These are phyloP conservation scores for Mallotus villosus DNA, from an alignment of 2,797 vertebrate species.

Conservation along the genomic window DNA sequence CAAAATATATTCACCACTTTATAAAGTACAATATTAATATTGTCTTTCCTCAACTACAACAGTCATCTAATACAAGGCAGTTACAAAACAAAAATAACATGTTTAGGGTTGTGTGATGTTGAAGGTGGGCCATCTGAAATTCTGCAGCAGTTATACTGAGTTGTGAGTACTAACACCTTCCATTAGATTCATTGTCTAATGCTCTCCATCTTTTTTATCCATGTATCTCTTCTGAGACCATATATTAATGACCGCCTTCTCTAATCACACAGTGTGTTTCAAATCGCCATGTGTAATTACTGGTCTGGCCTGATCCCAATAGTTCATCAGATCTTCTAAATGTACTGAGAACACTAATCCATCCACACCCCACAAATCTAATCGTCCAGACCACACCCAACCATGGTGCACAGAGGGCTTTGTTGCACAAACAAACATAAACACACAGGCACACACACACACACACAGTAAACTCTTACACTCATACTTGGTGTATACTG, in stretches of 20 bases:
- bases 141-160: neutral
- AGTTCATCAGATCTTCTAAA: constrained; percentile 37
- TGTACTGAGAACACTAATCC: constrained; percentile 37
- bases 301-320: constrained; percentile 17
- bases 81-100: too few relatives aligned
- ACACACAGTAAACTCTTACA: neutral
- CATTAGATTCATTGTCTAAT: constrained; percentile 2
- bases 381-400: constrained; percentile 24
- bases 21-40: too few relatives aligned
- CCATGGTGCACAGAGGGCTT: neutral
- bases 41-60: too few relatives aligned
- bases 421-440: constrained; percentile 7
- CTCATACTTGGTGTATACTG: neutral
- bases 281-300: constrained; percentile 34
- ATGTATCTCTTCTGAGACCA: constrained; percentile 4
- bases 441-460: constrained; percentile 3
- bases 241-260: constrained; percentile 7
- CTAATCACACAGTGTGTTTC: constrained; percentile 12
- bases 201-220: neutral
- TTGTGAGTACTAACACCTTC: neutral
- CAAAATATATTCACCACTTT: too few relatives aligned
- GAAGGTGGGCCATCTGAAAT: neutral
- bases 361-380: constrained; percentile 30
- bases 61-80: too few relatives aligned
- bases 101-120: too few relatives aligned